Base-by-base conservation (phyloP, 2,888 invertebrate genomes). In the Tachina fera region DNA sequence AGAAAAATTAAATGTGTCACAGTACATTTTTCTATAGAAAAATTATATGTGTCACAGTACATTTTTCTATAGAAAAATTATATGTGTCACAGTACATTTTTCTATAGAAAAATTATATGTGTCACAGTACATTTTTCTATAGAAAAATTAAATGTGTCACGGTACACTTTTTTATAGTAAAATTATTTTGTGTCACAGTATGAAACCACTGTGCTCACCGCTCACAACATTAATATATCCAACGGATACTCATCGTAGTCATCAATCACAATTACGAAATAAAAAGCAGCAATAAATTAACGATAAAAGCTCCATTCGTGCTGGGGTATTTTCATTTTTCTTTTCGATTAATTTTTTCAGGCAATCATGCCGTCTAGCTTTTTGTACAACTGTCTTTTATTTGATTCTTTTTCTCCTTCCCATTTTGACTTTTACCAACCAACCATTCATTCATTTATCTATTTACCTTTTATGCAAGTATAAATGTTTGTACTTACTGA, bases 181-280 rank as follows among this genome's bases (percentile, higher is more conserved):
- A 31, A 31, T 31, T 31, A 4, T n/a, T n/a, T n/a, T n/a, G n/a
- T n/a, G n/a, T n/a, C 31, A 31, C 6, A 31, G 31, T 6, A 6
- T 63, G 6, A 19, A 76, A 68, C 83, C 83, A 83, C 83, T 82
- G 85, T 85, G 16, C 51, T 67, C 9, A 49, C 43, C 43, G 43
- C 80, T 49, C 43, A 72, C 74, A 74, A 84, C 63, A 78, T 88
- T 88, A 88, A 89, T 86, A 89, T 90, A 90, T 89, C 90, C 89
- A 89, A 83, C 78, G 82, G 71, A 83, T 86, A 86, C 82, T 86
- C 82, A 86, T 79, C 67, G 90, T 88, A 89, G 89, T 91, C 91
- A 91, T 91, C 91, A 91, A 91, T 91, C 91, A 91, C 91, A 91
- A 91, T 91, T 91, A 91, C 90, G 90, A 90, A 91, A 90, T 89